These are phyloP conservation scores for Nomia melanderi DNA, from an alignment of 1,140 invertebrate genomes.

Conservation along the genomic window DNA sequence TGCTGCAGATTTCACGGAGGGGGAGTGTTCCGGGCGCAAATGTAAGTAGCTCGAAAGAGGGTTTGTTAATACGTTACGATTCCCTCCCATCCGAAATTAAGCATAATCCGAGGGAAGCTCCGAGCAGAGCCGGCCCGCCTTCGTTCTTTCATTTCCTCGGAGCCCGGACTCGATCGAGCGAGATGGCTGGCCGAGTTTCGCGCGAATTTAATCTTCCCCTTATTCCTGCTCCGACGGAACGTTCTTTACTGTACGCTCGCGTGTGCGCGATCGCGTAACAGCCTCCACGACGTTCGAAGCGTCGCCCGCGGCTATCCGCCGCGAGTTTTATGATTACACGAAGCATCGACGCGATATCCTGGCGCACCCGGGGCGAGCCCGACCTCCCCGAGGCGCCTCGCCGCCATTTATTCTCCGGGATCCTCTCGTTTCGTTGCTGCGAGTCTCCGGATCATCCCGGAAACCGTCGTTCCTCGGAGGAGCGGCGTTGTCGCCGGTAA, in stretches of 20 bases:
- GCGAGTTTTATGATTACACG: slow-evolving; percentile 33
- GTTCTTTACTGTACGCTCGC: not conserved
- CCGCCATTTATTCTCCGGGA: slow-evolving; percentile 13
- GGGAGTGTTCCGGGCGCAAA: no score
- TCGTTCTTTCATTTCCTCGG: not conserved
- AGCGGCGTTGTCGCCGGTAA: not conserved
- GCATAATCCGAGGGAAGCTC: no score
- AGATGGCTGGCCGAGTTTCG: not conserved
- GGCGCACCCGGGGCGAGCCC: not conserved
- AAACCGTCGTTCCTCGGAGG: no score
- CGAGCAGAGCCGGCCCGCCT: no score
- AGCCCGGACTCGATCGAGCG: not conserved
- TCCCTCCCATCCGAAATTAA: no score
- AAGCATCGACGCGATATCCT: slow-evolving; percentile 7
- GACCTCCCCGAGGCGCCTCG: not conserved
- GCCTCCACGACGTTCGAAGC: not conserved
- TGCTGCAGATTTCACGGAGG: no score
- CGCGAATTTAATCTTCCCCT: slow-evolving; percentile 8
- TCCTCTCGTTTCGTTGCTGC: not conserved
- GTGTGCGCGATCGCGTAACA: not conserved
- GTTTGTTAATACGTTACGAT: no score
- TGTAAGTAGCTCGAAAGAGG: no score
- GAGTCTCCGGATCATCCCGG: not conserved
- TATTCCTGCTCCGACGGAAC: slow-evolving; percentile 8
- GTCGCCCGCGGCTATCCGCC: not conserved